A percentile compares a stretch with the other conserved stretches of the same genome.
Conservation (phyloP, 1,140 invertebrate species). For the Drosophila pectinifera region DNA sequence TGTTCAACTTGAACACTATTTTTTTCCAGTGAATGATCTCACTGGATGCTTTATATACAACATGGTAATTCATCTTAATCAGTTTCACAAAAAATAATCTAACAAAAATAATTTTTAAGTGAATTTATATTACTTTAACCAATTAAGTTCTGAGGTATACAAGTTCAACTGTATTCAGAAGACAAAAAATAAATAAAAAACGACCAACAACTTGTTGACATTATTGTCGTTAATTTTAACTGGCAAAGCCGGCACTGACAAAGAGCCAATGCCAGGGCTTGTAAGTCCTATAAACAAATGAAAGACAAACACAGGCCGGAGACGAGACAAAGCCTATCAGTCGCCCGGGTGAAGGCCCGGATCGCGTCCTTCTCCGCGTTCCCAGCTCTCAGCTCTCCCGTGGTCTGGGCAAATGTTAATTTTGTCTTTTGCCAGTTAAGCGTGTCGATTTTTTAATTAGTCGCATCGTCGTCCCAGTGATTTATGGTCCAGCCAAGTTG, state of each 20-base stretch:
- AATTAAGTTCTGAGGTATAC: not conserved
- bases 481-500: conserved; percentile 64
- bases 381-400: conserved; percentile 9
- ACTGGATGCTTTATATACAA: not conserved
- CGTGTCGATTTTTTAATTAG: conserved; percentile 84
- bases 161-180: conserved; percentile 11
- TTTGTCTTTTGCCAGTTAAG: conserved; percentile 81
- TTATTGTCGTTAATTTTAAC: conserved; percentile 79
- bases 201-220: conserved; percentile 69
- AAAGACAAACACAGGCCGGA: conserved; percentile 46
- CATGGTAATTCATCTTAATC: too few relatives aligned
- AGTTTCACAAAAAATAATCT: not conserved
- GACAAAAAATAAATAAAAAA: not conserved
- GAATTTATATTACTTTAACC: not conserved
- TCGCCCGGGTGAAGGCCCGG: conserved; percentile 15
- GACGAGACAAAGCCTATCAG: conserved; percentile 51
- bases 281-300: conserved; percentile 73
- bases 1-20: too few relatives aligned
- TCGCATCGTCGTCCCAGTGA: conserved; percentile 81
- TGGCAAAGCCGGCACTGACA: conserved; percentile 47
- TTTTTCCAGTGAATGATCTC: too few relatives aligned
- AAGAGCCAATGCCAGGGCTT: conserved; percentile 44
- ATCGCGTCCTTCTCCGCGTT: conserved; percentile 8
- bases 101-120: too few relatives aligned
- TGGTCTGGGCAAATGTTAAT: conserved; percentile 73